Conservation (phyloP, 2,797 vertebrate genomes). For the Chrysolophus pictus region DNA sequence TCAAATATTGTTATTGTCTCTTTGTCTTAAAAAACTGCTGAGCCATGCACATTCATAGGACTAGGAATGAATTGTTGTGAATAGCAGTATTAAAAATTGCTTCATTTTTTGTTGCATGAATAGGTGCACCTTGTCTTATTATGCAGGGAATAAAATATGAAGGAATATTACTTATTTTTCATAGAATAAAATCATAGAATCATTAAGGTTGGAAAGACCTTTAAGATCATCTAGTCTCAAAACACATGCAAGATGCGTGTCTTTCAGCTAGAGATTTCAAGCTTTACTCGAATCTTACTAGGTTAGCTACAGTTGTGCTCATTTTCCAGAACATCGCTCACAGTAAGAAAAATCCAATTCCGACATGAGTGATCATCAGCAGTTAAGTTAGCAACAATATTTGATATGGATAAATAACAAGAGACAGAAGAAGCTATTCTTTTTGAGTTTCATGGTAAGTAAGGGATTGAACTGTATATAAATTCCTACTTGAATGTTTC, state of each 20-base stretch:
- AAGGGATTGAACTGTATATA: constrained; percentile 47
- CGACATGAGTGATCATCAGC: not conserved
- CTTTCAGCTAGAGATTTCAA: not conserved
- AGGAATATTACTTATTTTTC: not conserved
- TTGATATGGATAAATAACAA: constrained; percentile 43
- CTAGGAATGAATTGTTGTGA: not conserved
- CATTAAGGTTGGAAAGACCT: no score
- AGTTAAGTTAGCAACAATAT: constrained; percentile 3
- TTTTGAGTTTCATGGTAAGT: constrained; percentile 46
- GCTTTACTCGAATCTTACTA: not conserved
- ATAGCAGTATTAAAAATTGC: not conserved
- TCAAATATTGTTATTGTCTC: not conserved
- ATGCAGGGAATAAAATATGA: not conserved
- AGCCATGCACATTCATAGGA: not conserved
- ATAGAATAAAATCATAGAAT: no score
- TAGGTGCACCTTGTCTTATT: not conserved
- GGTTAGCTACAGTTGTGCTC: not conserved
- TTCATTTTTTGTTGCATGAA: not conserved
- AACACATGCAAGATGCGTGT: not conserved
- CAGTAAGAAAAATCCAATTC: constrained; percentile 7
- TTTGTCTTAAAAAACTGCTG: not conserved
- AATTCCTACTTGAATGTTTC: constrained; percentile 62
- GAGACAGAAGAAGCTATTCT: constrained; percentile 8
- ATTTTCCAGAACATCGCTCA: constrained; percentile 5
- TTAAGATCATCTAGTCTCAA: not conserved